phyloP scores from a whole-genome alignment of 2,797 vertebrate species.

The Sebastes taczanowskii region DNA sequence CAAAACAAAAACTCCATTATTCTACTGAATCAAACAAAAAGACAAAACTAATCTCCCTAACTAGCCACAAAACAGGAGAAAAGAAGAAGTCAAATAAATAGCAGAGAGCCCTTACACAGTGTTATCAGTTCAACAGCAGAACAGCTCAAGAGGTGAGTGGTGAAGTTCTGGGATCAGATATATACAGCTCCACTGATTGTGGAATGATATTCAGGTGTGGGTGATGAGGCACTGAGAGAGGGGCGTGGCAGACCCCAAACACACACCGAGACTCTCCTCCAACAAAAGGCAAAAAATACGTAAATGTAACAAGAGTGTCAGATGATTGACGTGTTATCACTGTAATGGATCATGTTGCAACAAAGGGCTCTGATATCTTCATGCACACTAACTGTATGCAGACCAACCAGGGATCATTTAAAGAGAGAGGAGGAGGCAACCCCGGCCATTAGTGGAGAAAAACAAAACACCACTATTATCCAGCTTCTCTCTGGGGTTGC shows the following conservation, averaged over 20 bases:
- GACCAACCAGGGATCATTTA: slow-evolving; percentile 17
- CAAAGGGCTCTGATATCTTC: slow-evolving; percentile 11
- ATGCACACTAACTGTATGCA: background rate
- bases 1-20: background rate
- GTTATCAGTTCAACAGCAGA: no score
- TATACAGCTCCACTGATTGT: background rate
- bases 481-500: slow-evolving; percentile 54
- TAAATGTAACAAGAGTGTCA: background rate
- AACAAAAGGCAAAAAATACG: background rate
- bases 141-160: fast-evolving
- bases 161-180: background rate
- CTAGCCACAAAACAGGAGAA: background rate
- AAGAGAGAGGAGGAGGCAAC: slow-evolving; percentile 18
- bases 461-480: slow-evolving; percentile 51
- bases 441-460: slow-evolving; percentile 14
- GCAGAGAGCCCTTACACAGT: no score
- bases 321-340: background rate
- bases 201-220: background rate
- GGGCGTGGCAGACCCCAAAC: background rate
- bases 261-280: background rate
- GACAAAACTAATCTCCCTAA: background rate
- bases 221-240: background rate
- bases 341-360: slow-evolving; percentile 11
- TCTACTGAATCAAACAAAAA: background rate
- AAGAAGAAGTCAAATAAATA: background rate